Evolutionary conservation across 2,797 vertebrate species (phyloP), one percentile per base, ranked within the genome.

Genomic region (Microctenopoma steveboyesi): DNA sequence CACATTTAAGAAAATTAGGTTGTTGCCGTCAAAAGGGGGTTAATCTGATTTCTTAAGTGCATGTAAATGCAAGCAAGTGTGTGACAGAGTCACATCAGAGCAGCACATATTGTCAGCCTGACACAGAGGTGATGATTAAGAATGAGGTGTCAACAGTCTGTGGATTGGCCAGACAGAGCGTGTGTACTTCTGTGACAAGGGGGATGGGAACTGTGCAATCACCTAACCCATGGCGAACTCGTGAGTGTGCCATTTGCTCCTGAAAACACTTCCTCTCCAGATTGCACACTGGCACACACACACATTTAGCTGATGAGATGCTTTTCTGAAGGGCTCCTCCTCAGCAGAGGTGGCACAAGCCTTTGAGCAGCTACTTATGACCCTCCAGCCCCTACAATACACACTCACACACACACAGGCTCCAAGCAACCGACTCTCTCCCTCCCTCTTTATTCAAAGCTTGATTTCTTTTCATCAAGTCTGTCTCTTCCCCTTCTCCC

Each of bases 321-420:
- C 89, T 46, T 90, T 79, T 88, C 75, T 91, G 83, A 85, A 78
- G 69, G 78, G 68, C 81, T 81, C 50, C 78, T 86, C 75, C 74
- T 79, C 78, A 83, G 72, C 69, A 69, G 85, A 88, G 90, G 87
- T 92, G 91, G 86, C 85, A 90, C 83, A 89, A 91, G 88, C 81
- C 90, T 93, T 91, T 92, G 92, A 89, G 90, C 90, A 85, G 79
- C 83, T 88, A 83, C 88, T 88, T 87, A 91, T 88, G 87, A 89
- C 83, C 80, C 86, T 87, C 82, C 69, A 76, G 74, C 70, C 72
- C 46, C 69, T 42, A 80, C 83, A 89, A 87, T 82, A 83, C 84
- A 82, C 80, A 77, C 81, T 82, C 83, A 69, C 80, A 77, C 83
- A 69, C 80, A 77, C 78, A 46, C 80, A 69, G 81, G 64, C 80